Conservation (phyloP, 2,797 vertebrate species). For the Peromyscus melanophrys region DNA sequence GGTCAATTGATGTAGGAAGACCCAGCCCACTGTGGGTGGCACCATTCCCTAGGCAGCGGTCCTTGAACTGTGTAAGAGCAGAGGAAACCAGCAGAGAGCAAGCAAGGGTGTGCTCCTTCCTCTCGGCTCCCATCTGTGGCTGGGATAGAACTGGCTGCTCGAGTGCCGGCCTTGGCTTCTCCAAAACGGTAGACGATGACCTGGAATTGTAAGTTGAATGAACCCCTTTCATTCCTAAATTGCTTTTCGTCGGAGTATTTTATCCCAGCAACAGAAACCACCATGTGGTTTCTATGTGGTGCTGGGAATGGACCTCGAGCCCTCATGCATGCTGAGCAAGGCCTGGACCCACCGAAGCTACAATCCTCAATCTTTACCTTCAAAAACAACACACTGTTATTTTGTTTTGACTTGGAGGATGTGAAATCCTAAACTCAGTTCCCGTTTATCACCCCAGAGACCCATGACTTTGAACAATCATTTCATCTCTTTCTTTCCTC, state of each 20-base stretch:
- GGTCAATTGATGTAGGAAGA: background rate
- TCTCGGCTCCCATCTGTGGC: background rate
- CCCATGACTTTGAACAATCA: conserved; percentile 3
- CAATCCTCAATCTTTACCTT: background rate
- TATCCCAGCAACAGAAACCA: background rate
- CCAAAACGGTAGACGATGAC: background rate
- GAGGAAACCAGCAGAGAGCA: background rate
- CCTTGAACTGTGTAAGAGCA: background rate
- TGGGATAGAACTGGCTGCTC: too few relatives aligned
- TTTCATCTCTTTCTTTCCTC: conserved; percentile 30
- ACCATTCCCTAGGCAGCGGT: background rate
- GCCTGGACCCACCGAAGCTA: background rate
- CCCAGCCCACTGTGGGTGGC: background rate
- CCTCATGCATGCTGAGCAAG: background rate
- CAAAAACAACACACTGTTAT: background rate
- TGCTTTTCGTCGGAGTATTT: background rate
- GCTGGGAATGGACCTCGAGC: background rate
- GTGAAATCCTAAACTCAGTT: background rate
- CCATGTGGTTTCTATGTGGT: background rate
- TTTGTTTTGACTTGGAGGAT: conserved; percentile 17
- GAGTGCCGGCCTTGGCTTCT: background rate
- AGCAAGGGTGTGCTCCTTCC: background rate
- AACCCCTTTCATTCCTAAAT: background rate
- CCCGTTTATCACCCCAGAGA: background rate
- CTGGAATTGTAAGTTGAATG: background rate